Base-by-base conservation (phyloP, 1,140 invertebrate species). In the Polypedilum vanderplanki region DNA sequence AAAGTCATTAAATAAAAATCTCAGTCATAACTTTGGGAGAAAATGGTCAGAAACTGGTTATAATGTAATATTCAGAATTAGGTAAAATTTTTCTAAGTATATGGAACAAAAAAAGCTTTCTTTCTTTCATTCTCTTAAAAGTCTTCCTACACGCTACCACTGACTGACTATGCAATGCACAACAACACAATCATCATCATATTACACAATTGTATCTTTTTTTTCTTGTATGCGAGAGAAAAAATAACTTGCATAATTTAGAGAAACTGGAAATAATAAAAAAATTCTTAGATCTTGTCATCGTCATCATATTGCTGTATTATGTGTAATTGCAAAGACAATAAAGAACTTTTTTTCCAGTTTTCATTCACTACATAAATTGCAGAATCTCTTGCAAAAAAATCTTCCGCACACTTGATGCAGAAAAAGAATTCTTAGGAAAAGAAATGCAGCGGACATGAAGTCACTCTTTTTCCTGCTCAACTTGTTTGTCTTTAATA, bases 31-130 rank as follows among this genome's bases (percentile, higher is more conserved):
- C 24, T 33, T 33, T 33, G 24, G 24, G 24, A 15, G n/a, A 46
- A 57, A 57, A 57, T 57, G 46, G 46, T 57, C 46, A 57, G 46
- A 57, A 57, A 57, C 46, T 57, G 46, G 46, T 57, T 57, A 57
- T 57, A 57, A 57, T 57, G 46, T 57, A 57, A 57, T 57, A 57
- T 33, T 3, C 46, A 57, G 46, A 57, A 57, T 57, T 57, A 57
- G 46, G 46, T 57, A 57, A 57, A 57, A 3, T 46, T 46, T 15
- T 57, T 57, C 46, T 57, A 57, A 57, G 24, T 57, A n/a, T 12
- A n/a, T 57, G 46, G 46, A 4, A 57, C 10, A n/a, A 57, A 57
- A 57, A 57, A 57, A 57, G 46, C 46, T 57, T 15, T 15, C 4
- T 57, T 15, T 57, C 24, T 33, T 5, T 33, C 5, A 3, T 33